Evolutionary conservation across 2,888 invertebrate genomes (phyloP), one percentile per base, ranked within the genome.

Genomic region (Nephrotoma guestfalica): DNA sequence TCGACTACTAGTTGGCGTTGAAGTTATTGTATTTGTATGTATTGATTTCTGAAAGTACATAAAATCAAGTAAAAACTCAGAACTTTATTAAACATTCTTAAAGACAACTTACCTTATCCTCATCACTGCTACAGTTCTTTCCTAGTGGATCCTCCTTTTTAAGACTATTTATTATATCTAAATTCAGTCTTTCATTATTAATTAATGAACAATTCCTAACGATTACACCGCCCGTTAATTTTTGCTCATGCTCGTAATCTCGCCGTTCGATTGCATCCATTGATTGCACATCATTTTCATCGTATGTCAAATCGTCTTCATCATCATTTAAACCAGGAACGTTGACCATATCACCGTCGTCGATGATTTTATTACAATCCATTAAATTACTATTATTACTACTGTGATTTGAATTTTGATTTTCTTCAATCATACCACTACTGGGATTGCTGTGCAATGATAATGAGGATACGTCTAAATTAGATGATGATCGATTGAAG

Each of bases 261-360:
- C 89, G 89, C n/a, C 91, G 89, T 88, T 91, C 91, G 86, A 91
- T 90, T 87, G 90, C 89, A 89, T 91, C 91, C 90, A 92, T 91
- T 11, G 91, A 91, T 89, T 91, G 90, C 86, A 91, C 91, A 87
- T 91, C 90, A 45, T 90, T 90, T 85, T 88, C 86, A 41, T 86
- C 86, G 57, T 87, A 86, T 47, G n/a, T 42, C n/a, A 85, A 86
- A 18, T 87, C 86, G 18, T 86, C 86, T 0, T 86, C 86, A 18
- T 84, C 71, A 86, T 71, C 86, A 47, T 47, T 43, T 9, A 47
- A 41, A 83, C 30, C 30, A 30, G 15, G n/a, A 57, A 41, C 57
- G 41, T n/a, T 42, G 41, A 71, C 11, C 3, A 41, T 40, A 18
- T 86, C 15, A 86, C n/a, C n/a, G 45, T 87, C 87, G 40, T 30